A percentile compares a stretch with the other conserved stretches of the same genome.
Evolutionary conservation across 1,140 invertebrate genomes (phyloP).

Genomic region (Diabrotica undecimpunctata): DNA sequence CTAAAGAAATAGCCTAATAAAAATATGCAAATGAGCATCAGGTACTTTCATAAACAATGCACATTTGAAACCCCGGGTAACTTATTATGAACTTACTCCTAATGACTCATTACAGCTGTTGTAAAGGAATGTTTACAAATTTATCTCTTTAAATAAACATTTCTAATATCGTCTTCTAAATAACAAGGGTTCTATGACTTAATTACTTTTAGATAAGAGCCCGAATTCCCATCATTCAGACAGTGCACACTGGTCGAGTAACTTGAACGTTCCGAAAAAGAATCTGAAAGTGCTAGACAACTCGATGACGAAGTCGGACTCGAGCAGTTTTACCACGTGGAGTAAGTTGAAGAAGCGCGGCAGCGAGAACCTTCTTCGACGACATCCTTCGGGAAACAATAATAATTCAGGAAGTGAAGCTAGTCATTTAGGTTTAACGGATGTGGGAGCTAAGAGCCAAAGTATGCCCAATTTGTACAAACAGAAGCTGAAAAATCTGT

Average conservation of each 20-base stretch:
- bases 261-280: slow-evolving; percentile 23
- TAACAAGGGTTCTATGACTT: background rate
- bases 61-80: too few species aligned
- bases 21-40: too few species aligned
- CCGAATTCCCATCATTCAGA: slow-evolving; percentile 32
- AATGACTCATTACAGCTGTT: too few species aligned
- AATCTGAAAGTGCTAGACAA: slow-evolving; percentile 52
- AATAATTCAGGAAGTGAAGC: slow-evolving; percentile 54
- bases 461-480: slow-evolving; percentile 68
- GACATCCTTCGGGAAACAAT: slow-evolving; percentile 76
- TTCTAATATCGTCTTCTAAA: background rate
- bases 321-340: slow-evolving; percentile 76
- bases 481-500: slow-evolving; percentile 36
- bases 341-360: slow-evolving; percentile 69
- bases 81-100: too few species aligned
- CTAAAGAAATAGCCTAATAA: too few species aligned
- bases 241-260: slow-evolving; percentile 31
- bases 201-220: slow-evolving; percentile 37
- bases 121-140: too few species aligned
- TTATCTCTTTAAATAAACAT: background rate
- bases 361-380: slow-evolving; percentile 49
- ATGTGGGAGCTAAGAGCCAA: slow-evolving; percentile 60
- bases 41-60: too few species aligned
- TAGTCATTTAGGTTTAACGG: slow-evolving; percentile 50
- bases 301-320: slow-evolving; percentile 80